phyloP scores from a whole-genome alignment of 2,797 vertebrate species.

The Rhynchotus rufescens region DNA sequence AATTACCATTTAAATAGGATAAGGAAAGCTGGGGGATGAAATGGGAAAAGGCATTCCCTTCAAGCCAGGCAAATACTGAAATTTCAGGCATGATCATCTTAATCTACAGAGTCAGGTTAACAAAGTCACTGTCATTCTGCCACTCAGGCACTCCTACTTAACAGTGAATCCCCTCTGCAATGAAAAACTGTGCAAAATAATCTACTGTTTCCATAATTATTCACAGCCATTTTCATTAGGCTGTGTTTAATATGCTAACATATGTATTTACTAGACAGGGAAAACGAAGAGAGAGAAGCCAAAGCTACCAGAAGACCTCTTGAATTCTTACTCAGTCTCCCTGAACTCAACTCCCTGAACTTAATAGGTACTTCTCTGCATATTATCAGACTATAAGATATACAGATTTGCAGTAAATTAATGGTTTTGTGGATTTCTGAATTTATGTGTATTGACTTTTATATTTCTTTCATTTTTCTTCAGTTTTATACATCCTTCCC shows the following conservation, averaged over 20 bases:
- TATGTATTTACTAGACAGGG: constrained; percentile 16
- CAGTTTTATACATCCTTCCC: neutral
- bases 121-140: constrained; percentile 71
- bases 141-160: constrained; percentile 58
- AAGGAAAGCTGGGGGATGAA: constrained; percentile 71
- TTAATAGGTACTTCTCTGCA: neutral
- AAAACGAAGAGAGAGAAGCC: constrained; percentile 7
- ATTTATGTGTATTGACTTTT: neutral
- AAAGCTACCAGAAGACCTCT: neutral
- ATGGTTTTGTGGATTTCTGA: neutral
- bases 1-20: constrained; percentile 82
- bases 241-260: constrained; percentile 18
- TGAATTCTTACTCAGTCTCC: neutral
- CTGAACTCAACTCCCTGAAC: constrained; percentile 38
- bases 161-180: neutral
- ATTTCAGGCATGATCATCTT: constrained; percentile 64
- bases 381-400: neutral
- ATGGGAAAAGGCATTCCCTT: constrained; percentile 68
- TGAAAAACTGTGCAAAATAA: neutral
- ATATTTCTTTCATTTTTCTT: neutral
- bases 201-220: constrained; percentile 33
- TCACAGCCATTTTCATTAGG: constrained; percentile 55
- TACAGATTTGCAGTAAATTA: neutral
- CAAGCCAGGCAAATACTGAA: constrained; percentile 60
- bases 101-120: constrained; percentile 71